phyloP scores from a whole-genome alignment of 2,888 invertebrate genomes.

The Leptinotarsa peninsularis region DNA sequence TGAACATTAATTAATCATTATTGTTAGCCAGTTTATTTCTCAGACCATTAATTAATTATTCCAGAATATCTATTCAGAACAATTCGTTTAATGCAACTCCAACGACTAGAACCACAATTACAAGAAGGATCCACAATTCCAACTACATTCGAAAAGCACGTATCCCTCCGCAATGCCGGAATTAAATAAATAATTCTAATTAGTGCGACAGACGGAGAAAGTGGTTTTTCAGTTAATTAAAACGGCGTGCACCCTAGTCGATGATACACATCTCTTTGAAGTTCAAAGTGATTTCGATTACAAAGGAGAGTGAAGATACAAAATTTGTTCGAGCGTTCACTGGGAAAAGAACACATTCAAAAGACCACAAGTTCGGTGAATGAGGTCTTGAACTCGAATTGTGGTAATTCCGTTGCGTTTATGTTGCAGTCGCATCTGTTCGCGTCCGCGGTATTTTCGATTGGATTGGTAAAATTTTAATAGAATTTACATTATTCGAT shows the following conservation, averaged over 20 bases:
- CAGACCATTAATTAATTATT: no score
- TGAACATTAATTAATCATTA: no score
- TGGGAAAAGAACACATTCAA: background rate
- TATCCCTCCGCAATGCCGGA: background rate
- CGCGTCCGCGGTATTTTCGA: no score
- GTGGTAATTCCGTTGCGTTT: background rate
- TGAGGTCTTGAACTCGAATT: constrained; percentile 2
- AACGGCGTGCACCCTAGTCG: constrained; percentile 3
- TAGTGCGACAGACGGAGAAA: background rate
- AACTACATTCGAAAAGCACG: constrained; percentile 1
- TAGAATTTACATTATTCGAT: no score
- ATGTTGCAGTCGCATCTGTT: background rate
- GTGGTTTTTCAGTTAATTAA: constrained; percentile 19
- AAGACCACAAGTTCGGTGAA: background rate
- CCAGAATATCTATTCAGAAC: background rate
- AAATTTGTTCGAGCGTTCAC: constrained; percentile 2
- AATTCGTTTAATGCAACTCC: background rate
- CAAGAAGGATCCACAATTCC: background rate
- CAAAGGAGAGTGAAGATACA: constrained; percentile 3
- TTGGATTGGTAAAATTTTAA: no score
- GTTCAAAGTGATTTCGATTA: constrained; percentile 10
- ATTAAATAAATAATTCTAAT: constrained; percentile 15
- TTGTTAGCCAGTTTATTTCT: no score
- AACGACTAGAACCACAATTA: background rate
- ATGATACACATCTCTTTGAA: constrained; percentile 20